Percentiles rank a stretch among this genome's conserved stretches.
Evolutionary conservation across 2,113 vertebrate genomes (phyloP).

Genomic region (Galeopterus variegatus): DNA sequence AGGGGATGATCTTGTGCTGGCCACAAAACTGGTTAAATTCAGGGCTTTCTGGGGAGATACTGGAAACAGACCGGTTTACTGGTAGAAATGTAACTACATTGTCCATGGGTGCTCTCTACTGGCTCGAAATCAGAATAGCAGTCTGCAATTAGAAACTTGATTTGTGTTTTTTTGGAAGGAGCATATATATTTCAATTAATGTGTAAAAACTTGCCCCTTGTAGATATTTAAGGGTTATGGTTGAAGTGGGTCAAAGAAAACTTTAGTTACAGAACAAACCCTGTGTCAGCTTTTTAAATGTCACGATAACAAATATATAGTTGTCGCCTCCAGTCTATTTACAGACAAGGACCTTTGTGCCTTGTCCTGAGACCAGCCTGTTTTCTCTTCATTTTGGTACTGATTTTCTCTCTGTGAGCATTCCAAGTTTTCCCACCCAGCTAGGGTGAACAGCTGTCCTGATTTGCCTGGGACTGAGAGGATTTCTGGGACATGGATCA

Average conservation of each 20-base stretch:
- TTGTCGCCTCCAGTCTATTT: neutral
- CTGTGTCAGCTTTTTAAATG: neutral
- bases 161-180: neutral
- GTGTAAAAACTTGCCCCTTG: neutral
- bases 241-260: neutral
- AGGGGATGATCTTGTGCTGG: neutral
- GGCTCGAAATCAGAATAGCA: neutral
- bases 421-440: neutral
- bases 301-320: neutral
- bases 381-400: neutral
- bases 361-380: neutral
- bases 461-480: neutral
- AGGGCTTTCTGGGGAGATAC: neutral
- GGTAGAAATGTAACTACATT: neutral
- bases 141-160: neutral
- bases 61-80: neutral
- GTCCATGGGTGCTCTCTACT: slow-evolving; percentile 38
- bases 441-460: neutral
- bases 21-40: neutral
- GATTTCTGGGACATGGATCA: neutral
- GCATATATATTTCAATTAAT: neutral
- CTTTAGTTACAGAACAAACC: neutral
- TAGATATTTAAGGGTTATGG: neutral
- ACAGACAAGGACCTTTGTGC: neutral
- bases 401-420: neutral